phyloP scores from a whole-genome alignment of 2,797 vertebrate species.

The Pteropus rufus region DNA sequence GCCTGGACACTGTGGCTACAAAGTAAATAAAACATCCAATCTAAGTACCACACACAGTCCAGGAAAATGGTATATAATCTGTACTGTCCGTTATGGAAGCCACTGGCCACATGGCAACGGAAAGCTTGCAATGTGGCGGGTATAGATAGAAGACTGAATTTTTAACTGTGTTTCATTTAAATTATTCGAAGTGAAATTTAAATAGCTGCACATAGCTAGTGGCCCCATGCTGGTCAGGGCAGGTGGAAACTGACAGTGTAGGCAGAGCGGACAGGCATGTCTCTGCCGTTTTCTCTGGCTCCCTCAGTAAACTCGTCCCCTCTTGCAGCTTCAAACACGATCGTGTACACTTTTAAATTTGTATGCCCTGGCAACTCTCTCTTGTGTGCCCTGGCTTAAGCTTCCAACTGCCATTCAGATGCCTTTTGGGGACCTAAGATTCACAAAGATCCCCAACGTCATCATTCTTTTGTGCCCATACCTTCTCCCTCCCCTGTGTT shows the following conservation, averaged over 20 bases:
- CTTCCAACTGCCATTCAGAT: background rate
- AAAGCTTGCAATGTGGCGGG: background rate
- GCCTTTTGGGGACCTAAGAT: background rate
- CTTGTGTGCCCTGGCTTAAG: too few species aligned
- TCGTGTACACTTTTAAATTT: background rate
- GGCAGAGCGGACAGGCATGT: background rate
- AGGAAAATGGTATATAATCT: background rate
- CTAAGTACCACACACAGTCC: background rate
- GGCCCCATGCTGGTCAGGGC: accelerated
- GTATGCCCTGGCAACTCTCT: background rate
- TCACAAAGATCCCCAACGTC: too few species aligned
- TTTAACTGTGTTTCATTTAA: background rate
- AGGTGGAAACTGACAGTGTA: background rate
- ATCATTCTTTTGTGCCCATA: too few species aligned
- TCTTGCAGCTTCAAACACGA: background rate
- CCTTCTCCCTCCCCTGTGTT: too few species aligned
- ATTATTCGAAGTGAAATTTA: background rate
- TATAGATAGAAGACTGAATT: background rate
- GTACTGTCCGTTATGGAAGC: accelerated
- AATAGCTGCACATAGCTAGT: background rate
- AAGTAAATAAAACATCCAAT: background rate
- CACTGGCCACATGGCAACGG: background rate
- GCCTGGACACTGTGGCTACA: background rate
- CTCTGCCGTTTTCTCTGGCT: background rate
- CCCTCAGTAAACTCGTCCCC: background rate